Evolutionary conservation across 2,888 invertebrate species (phyloP).

Genomic region (Scaptomyza polygonia): DNA sequence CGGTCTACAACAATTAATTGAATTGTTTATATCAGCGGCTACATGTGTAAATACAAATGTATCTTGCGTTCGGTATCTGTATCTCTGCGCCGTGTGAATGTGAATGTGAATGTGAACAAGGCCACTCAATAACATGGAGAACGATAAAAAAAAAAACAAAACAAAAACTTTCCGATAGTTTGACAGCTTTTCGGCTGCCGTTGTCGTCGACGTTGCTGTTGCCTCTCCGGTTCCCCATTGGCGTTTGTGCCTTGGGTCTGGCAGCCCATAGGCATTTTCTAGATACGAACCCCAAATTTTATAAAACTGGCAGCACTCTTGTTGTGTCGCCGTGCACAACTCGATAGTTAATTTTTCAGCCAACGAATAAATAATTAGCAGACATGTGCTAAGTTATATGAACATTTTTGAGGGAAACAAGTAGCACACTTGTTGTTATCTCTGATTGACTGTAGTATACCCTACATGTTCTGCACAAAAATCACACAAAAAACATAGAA

Average conservation of each 20-base stretch:
- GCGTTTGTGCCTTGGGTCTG: conserved; percentile 28
- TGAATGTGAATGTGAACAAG: conserved; percentile 71
- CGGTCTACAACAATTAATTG: conserved; percentile 76
- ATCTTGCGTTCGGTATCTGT: conserved; percentile 43
- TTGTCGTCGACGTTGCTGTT: conserved; percentile 19
- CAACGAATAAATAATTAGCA: conserved; percentile 81
- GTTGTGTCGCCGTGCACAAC: conserved; percentile 62
- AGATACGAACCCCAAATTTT: conserved; percentile 38
- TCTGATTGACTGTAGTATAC: conserved; percentile 23
- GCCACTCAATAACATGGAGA: conserved; percentile 76
- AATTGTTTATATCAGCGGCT: conserved; percentile 72
- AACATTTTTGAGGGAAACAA: conserved; percentile 58
- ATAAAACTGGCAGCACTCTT: conserved; percentile 54
- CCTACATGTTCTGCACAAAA: conserved; percentile 7
- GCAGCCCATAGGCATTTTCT: conserved; percentile 30
- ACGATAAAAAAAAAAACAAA: conserved; percentile 71
- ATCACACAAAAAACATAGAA: too few relatives aligned
- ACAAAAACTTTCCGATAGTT: conserved; percentile 72
- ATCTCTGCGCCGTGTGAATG: conserved; percentile 48
- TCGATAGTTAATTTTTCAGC: conserved; percentile 78
- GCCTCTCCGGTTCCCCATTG: conserved; percentile 40
- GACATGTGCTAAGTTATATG: conserved; percentile 71
- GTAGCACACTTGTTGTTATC: neutral
- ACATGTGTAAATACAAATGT: conserved; percentile 78
- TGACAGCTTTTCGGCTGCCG: conserved; percentile 70